Base-by-base conservation (phyloP, 2,113 vertebrate species). In the Poecile atricapillus region DNA sequence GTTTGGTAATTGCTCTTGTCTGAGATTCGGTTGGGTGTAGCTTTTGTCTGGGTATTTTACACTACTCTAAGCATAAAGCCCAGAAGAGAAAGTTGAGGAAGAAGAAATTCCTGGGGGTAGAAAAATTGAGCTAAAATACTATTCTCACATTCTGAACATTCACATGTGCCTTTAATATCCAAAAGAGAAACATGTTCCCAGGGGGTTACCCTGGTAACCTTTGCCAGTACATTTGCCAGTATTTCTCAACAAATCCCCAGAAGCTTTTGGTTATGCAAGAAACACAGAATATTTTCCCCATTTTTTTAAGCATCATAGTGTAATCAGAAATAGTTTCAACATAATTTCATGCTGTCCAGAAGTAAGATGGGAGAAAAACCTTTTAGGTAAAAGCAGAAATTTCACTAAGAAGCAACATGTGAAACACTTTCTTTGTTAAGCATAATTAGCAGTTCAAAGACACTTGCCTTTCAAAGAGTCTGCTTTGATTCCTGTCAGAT, bases 401-500 rank as follows among this genome's bases (percentile, higher is more conserved):
- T 77, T 70, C 50, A 56, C 83, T 77, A 80, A 77, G 71, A 88
- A 83, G 71, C 37, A 91, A 80, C 28, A 81, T 64, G 55, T 63
- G 74, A 93, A 91, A 90, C 75, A 63, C 27, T 93, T 91, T 60
- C 69, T 75, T 94, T 87, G 89, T 89, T 67, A 87, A 87, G 64
- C 30, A 14, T 44, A 83, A 96, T 88, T 88, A 77, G 67, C 25
- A 85, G 85, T 92, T 95, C 60, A 78, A 86, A 95, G 92, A 31
- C 35, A 44, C 21, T 46, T 83, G 49, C 78, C 46, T 95, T 93
- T 91, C 83, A 85, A 91, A 85, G 50, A 43, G 50, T 88, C 75
- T 93, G 76, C 79, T 95, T 94, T 94, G 85, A 92, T 93, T 93
- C 65, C 78, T 75, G 59, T 83, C 68, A 90, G 67, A 75, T 82